Percentiles rank a stretch among this genome's conserved stretches.
Conservation (phyloP, 2,113 vertebrate genomes). For the Hiodon alosoides region DNA sequence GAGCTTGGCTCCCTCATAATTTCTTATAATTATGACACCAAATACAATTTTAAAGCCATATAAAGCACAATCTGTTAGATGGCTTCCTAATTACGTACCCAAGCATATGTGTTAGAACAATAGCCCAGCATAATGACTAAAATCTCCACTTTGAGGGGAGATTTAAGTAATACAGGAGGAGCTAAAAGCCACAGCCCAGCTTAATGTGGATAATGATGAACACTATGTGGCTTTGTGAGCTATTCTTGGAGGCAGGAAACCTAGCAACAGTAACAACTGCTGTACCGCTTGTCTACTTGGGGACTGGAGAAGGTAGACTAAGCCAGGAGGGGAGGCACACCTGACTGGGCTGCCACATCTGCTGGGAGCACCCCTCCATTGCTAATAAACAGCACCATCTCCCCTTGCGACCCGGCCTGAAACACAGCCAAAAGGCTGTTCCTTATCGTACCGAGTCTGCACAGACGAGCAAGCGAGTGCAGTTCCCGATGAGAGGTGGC, state of each 20-base stretch:
- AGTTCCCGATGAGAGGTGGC: background rate
- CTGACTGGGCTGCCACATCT: background rate
- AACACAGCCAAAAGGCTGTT: background rate
- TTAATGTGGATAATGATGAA: conserved; percentile 1
- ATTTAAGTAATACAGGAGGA: background rate
- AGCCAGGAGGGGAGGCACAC: background rate
- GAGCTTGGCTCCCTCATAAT: too few relatives aligned
- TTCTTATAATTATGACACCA: too few relatives aligned
- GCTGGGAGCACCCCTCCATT: background rate
- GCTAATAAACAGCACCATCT: conserved; percentile 4
- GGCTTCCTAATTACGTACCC: too few relatives aligned
- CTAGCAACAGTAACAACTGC: conserved; percentile 21
- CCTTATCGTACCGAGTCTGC: background rate
- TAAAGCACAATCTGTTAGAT: too few relatives aligned
- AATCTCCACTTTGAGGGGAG: too few relatives aligned
- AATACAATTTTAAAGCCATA: too few relatives aligned
- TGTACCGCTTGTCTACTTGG: conserved; percentile 13
- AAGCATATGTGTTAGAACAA: too few relatives aligned
- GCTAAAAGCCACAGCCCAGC: background rate
- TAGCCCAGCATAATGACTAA: too few relatives aligned
- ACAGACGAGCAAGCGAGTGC: background rate
- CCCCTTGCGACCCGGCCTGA: background rate
- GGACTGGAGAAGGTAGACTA: conserved; percentile 13
- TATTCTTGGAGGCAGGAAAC: conserved; percentile 14
- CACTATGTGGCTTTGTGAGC: background rate